phyloP scores from a whole-genome alignment of 2,888 invertebrate genomes.

The Stenurella melanura region DNA sequence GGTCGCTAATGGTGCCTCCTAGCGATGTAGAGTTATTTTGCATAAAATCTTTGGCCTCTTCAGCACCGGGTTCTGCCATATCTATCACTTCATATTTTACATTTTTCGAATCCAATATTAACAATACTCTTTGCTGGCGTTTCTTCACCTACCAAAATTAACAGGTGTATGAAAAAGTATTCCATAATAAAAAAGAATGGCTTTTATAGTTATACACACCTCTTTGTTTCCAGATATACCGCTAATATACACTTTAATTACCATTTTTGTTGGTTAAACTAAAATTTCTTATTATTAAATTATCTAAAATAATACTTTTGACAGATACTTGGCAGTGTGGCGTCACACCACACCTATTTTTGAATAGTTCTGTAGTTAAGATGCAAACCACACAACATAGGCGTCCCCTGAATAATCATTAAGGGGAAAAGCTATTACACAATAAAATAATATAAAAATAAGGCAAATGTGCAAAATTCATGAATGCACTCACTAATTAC shows the following conservation, averaged over 20 bases:
- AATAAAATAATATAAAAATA: no score
- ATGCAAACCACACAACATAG: not conserved
- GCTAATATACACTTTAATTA: constrained; percentile 92
- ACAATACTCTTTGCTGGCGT: constrained; percentile 93
- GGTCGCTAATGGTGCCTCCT: constrained; percentile 84
- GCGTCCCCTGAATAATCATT: not conserved
- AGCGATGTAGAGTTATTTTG: constrained; percentile 87
- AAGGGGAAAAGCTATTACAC: not conserved
- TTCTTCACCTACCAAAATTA: constrained; percentile 87
- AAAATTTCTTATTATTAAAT: constrained; percentile 50
- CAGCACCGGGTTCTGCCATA: constrained; percentile 94
- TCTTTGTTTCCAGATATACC: constrained; percentile 96
- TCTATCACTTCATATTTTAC: constrained; percentile 94
- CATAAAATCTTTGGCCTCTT: constrained; percentile 93
- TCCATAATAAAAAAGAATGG: constrained; percentile 18
- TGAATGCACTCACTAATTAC: no score
- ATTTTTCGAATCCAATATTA: constrained; percentile 94
- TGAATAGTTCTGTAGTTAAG: not conserved
- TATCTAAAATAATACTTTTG: constrained; percentile 53
- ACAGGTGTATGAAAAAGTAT: constrained; percentile 46
- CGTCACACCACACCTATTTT: constrained; percentile 59
- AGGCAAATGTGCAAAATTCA: no score
- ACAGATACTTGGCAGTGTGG: constrained; percentile 59
- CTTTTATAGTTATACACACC: constrained; percentile 76
- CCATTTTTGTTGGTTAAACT: constrained; percentile 76